A percentile compares a stretch with the other conserved stretches of the same genome.
Evolutionary conservation across 2,113 vertebrate species (phyloP).

Genomic region (Baryphthengus martii): DNA sequence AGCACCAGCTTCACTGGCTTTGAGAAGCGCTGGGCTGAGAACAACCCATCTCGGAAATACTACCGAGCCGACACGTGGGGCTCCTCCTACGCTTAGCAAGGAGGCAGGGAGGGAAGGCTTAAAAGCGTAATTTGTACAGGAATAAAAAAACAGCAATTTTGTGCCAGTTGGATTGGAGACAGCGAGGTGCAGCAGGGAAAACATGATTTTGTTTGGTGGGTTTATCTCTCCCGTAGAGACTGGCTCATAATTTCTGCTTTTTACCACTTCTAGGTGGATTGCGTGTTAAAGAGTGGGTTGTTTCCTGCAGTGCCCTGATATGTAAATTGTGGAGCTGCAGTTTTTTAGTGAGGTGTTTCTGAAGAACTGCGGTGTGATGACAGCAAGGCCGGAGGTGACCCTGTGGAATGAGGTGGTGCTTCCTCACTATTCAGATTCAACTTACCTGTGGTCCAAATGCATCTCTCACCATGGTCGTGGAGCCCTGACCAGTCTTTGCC

Average conservation of each 20-base stretch:
- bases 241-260: neutral
- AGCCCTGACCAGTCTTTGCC: neutral
- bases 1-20: neutral
- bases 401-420: accelerated
- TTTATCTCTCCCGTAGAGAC: neutral
- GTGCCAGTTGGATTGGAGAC: constrained; percentile 55
- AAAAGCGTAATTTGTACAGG: constrained; percentile 28
- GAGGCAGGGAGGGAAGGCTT: neutral
- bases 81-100: constrained; percentile 31
- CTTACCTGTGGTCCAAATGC: neutral
- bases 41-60: neutral
- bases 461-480: accelerated
- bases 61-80: neutral
- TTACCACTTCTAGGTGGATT: neutral
- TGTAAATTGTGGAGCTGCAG: neutral
- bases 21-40: neutral
- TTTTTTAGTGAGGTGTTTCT: neutral
- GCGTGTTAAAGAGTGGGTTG: neutral
- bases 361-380: neutral
- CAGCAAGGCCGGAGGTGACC: neutral
- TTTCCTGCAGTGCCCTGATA: neutral
- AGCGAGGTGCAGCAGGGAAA: constrained; percentile 32
- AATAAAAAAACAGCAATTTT: neutral
- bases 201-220: neutral
- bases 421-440: neutral